Evolutionary conservation across 2,888 invertebrate species (phyloP).

Genomic region (Druceiella hillmani): DNA sequence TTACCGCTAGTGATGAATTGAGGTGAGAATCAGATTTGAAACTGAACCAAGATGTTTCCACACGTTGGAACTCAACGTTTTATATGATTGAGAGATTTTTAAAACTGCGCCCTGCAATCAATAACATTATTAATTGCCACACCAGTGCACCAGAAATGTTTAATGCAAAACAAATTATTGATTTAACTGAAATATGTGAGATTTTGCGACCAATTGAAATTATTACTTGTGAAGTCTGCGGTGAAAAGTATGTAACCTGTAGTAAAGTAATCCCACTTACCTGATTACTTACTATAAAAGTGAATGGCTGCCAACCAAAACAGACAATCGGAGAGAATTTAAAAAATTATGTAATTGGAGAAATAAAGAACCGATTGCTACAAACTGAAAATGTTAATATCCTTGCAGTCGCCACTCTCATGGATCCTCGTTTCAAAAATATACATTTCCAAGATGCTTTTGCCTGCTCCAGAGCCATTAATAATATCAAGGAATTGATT

Average conservation of each 20-base stretch:
- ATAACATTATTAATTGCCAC: conserved; percentile 17
- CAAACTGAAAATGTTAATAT: conserved; percentile 14
- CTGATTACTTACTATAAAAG: too few species aligned
- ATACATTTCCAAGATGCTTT: conserved; percentile 16
- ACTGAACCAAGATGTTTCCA: conserved; percentile 17
- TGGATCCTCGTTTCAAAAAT: conserved; percentile 16
- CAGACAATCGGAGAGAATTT: too few species aligned
- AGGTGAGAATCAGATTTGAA: conserved; percentile 14
- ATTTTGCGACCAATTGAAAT: too few species aligned
- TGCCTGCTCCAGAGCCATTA: conserved; percentile 8
- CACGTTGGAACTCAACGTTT: conserved; percentile 21
- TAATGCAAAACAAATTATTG: conserved; percentile 14
- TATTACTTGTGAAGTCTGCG: too few species aligned
- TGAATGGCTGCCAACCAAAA: too few species aligned
- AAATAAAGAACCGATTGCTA: conserved; percentile 9
- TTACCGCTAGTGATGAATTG: conserved; percentile 17
- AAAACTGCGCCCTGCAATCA: conserved; percentile 14
- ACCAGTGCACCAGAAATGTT: conserved; percentile 16
- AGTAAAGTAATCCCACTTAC: too few species aligned
- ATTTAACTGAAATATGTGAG: too few species aligned
- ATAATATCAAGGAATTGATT: too few species aligned
- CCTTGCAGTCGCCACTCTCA: conserved; percentile 16
- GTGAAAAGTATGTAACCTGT: too few species aligned
- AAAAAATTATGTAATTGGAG: too few species aligned
- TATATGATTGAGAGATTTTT: conserved; percentile 19